A percentile compares a stretch with the other conserved stretches of the same genome.
phyloP scores from a whole-genome alignment of 1,140 invertebrate genomes.

The Pachypsylla venusta region DNA sequence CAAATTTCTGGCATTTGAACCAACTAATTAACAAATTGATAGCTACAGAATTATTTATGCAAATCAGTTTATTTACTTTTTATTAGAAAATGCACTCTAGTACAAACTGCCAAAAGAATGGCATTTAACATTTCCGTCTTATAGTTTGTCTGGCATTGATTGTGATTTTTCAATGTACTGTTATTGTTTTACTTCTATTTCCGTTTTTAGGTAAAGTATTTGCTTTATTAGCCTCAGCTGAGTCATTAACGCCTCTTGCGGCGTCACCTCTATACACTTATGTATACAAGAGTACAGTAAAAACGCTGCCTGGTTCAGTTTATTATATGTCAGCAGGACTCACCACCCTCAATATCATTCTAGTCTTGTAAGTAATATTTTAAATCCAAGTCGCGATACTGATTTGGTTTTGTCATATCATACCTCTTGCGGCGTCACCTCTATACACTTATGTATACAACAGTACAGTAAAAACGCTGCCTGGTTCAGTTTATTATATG shows the following conservation, averaged over 20 bases:
- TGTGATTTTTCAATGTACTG: too few species aligned
- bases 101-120: too few species aligned
- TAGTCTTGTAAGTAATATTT: not conserved
- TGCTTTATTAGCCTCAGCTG: constrained; percentile 8
- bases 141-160: too few species aligned
- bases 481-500: not conserved
- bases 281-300: constrained; percentile 17
- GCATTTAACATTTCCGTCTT: too few species aligned
- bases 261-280: constrained; percentile 11
- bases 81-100: too few species aligned
- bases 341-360: not conserved
- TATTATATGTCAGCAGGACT: not conserved
- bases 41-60: too few species aligned
- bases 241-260: constrained; percentile 12
- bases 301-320: not conserved
- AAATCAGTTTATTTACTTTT: too few species aligned
- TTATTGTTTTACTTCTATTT: too few species aligned
- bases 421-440: not conserved
- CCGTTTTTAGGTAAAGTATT: constrained; percentile 17
- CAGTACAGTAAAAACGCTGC: constrained; percentile 6
- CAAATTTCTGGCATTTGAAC: too few species aligned
- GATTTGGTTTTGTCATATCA: not conserved
- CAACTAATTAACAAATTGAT: too few species aligned
- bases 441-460: constrained; percentile 14
- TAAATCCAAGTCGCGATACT: not conserved